Percentiles rank a stretch among this genome's conserved stretches.
Evolutionary conservation across 2,797 vertebrate species (phyloP).

Genomic region (Rallus crepitans): DNA sequence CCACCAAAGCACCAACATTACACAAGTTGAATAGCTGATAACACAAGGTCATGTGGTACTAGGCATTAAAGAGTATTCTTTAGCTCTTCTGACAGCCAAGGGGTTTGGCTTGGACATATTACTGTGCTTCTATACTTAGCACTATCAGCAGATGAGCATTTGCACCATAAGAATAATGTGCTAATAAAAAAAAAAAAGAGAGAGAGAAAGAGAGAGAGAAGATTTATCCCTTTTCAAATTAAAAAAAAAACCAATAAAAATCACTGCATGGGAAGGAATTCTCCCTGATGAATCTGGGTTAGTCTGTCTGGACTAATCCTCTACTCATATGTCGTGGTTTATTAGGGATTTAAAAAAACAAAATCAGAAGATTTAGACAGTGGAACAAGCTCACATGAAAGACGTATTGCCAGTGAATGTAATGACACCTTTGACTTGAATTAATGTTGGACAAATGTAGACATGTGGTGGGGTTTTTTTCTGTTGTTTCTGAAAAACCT

Average conservation of each 20-base stretch:
- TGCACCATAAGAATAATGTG: not conserved
- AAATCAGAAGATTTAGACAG: conserved; percentile 6
- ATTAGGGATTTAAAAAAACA: conserved; percentile 32
- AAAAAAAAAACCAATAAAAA: not conserved
- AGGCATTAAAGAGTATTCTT: not conserved
- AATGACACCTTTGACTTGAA: not conserved
- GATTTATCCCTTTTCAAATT: not conserved
- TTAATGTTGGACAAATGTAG: not conserved
- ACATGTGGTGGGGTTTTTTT: not conserved
- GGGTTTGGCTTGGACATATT: not conserved
- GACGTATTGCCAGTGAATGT: not conserved
- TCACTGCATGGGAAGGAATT: not conserved
- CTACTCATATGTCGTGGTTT: not conserved
- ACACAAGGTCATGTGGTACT: not conserved
- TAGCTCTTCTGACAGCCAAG: not conserved
- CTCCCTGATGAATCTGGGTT: conserved; percentile 3
- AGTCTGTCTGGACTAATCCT: conserved; percentile 44
- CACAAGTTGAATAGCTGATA: not conserved
- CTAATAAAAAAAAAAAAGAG: not conserved
- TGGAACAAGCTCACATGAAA: conserved; percentile 3
- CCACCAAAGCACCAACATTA: not conserved
- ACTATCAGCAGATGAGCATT: not conserved
- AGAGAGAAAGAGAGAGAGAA: not conserved
- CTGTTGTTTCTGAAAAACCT: not conserved
- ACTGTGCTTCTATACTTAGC: not conserved